These are phyloP conservation scores for Drosophila pectinifera DNA, from an alignment of 1,140 invertebrate genomes.

Conservation along the genomic window DNA sequence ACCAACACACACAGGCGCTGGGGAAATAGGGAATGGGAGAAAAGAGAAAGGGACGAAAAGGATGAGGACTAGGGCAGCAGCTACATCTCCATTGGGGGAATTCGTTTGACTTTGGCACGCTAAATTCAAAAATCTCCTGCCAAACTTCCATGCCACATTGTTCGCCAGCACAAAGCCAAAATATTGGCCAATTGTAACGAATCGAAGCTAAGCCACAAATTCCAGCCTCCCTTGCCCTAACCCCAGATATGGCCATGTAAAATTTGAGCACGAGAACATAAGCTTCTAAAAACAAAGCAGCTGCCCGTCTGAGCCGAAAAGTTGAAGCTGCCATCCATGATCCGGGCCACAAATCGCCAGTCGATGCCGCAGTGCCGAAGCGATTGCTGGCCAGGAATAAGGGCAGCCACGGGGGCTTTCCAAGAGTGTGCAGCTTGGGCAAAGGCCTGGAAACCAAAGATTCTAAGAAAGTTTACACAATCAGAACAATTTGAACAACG, in stretches of 20 bases:
- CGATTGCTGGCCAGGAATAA: neutral
- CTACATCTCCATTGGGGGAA: conserved; percentile 26
- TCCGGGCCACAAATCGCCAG: conserved; percentile 14
- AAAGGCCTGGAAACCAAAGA: neutral
- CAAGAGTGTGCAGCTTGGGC: neutral
- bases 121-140: conserved; percentile 47
- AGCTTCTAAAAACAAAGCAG: conserved; percentile 61
- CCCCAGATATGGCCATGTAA: conserved; percentile 25
- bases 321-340: conserved; percentile 34
- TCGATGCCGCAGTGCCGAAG: conserved; percentile 2
- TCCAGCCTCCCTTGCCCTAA: conserved; percentile 15
- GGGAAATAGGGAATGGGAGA: conserved; percentile 4
- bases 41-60: neutral
- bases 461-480: neutral
- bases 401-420: conserved; percentile 1
- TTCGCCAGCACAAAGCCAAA: conserved; percentile 58
- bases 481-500: neutral
- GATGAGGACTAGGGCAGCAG: neutral
- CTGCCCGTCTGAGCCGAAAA: conserved; percentile 26
- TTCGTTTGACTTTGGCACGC: conserved; percentile 46
- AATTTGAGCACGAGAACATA: conserved; percentile 48
- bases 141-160: conserved; percentile 47
- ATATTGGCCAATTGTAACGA: conserved; percentile 53
- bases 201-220: conserved; percentile 57
- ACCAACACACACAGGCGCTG: conserved; percentile 36